Evolutionary conservation across 2,888 invertebrate genomes (phyloP).

Genomic region (Pandemis cinnamomeana): DNA sequence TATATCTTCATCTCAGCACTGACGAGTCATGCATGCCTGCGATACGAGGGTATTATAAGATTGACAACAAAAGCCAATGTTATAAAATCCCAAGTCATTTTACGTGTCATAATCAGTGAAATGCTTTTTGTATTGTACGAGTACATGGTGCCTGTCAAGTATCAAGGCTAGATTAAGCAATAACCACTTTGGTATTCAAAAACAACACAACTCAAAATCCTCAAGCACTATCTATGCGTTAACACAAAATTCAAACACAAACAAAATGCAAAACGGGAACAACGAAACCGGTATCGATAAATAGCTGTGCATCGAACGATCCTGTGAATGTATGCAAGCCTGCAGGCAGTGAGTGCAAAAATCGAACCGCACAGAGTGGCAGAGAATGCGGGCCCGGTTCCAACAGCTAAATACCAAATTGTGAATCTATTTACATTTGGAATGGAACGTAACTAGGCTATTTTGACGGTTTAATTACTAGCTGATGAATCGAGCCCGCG

Average conservation of each 20-base stretch:
- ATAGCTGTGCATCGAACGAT: slow-evolving; percentile 70
- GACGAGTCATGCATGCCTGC: slow-evolving; percentile 52
- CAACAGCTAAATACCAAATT: slow-evolving; percentile 40
- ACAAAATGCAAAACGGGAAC: slow-evolving; percentile 60
- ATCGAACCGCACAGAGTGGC: slow-evolving; percentile 60
- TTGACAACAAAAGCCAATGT: slow-evolving; percentile 40
- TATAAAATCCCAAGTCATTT: slow-evolving; percentile 48
- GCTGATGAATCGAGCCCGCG: slow-evolving; percentile 57
- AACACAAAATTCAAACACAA: slow-evolving; percentile 49
- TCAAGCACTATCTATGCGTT: slow-evolving; percentile 22
- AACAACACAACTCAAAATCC: slow-evolving; percentile 14
- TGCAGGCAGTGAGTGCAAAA: slow-evolving; percentile 79
- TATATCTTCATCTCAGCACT: slow-evolving; percentile 49
- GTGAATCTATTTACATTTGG: slow-evolving; percentile 36
- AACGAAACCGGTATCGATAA: slow-evolving; percentile 57
- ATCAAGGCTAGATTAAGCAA: background rate
- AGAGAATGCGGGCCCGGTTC: slow-evolving; percentile 74
- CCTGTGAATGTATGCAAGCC: slow-evolving; percentile 63
- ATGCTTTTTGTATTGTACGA: slow-evolving; percentile 3
- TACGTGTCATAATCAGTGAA: slow-evolving; percentile 32
- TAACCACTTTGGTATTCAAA: slow-evolving; percentile 8
- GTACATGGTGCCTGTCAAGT: slow-evolving; percentile 4
- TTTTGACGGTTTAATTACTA: slow-evolving; percentile 52
- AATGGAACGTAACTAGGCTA: slow-evolving; percentile 29
- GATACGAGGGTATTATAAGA: slow-evolving; percentile 25